Base-by-base conservation (phyloP, 2,888 invertebrate genomes). In the Megaustenia siamemsis region DNA sequence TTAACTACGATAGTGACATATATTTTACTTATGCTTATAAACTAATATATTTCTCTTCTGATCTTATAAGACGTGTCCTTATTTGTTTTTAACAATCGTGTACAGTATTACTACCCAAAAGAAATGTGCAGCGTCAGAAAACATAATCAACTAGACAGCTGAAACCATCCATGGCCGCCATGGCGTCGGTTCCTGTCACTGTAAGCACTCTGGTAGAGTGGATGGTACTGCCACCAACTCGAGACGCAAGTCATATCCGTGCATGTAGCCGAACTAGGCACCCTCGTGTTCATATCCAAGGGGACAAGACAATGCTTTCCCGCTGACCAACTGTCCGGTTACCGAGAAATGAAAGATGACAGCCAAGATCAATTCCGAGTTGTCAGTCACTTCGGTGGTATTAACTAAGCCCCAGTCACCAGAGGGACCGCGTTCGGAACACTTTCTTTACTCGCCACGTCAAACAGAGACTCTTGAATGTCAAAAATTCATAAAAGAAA, bases 401-500 rank as follows among this genome's bases (percentile, higher is more conserved):
- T 82, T 82, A 71, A 82, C 73, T 49, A 10, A 66, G 40, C 56
- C 60, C n/a, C 73, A 53, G 60, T 60, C 82, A 71, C 82, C 56
- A 35, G 24, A 40, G 82, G 43, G 32, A 15, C 28, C 38, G 28
- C 1, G 60, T 18, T 15, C 56, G 10, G 38, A 35, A 38, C 38
- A 15, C 35, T 35, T 43, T 18, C 49, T n/a, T 53, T 82, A 40
- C 71, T 35, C 38, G 38, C 43, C 82, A 40, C 53, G 82, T 82
- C 82, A 82, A 73, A 56, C 21, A 4, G 28, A 71, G 73, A 69
- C 73, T 56, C 8, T 28, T 0, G 35, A 43, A 53, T 73, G 82
- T 53, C 82, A 73, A 71, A 71, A 82, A 38, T 73, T 82, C 82
- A 82, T 82, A 82, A 82, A 82, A 82, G 82, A 82, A 82, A 82